These are phyloP conservation scores for Opisthocomus hoazin DNA, from an alignment of 2,113 vertebrate genomes.

Conservation along the genomic window DNA sequence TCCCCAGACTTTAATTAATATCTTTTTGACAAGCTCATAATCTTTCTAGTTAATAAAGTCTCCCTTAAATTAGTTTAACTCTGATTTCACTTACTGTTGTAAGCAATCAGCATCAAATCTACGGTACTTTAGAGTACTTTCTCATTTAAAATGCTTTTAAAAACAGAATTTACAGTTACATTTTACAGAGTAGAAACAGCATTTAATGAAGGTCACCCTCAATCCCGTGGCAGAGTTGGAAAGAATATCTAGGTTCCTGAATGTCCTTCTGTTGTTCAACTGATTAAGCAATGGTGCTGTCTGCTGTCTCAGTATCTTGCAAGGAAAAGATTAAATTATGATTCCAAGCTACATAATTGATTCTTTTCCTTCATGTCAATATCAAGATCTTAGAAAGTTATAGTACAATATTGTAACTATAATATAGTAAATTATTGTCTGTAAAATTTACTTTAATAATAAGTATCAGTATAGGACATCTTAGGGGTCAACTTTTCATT, in stretches of 20 bases:
- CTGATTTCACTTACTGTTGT: background rate
- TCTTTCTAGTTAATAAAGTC: slow-evolving; percentile 41
- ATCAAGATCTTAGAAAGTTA: background rate
- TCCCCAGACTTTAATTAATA: slow-evolving; percentile 56
- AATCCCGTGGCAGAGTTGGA: background rate
- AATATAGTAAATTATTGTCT: background rate
- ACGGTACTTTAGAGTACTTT: background rate
- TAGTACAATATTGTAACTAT: background rate
- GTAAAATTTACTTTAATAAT: background rate
- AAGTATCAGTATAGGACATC: background rate
- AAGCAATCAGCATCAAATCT: background rate
- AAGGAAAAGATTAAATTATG: slow-evolving; percentile 18
- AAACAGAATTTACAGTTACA: background rate
- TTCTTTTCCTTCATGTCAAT: background rate
- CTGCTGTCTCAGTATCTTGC: background rate
- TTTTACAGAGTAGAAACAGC: background rate
- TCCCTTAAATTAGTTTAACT: slow-evolving; percentile 50
- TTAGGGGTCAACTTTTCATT: background rate
- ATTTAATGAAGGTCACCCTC: slow-evolving; percentile 12
- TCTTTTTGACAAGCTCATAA: slow-evolving; percentile 47
- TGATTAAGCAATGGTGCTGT: background rate
- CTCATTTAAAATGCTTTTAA: background rate
- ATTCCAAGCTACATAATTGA: background rate
- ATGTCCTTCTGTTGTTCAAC: background rate
- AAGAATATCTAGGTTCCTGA: background rate